Conservation (phyloP, 2,113 vertebrate genomes). For the Forbesichthys agassizii region DNA sequence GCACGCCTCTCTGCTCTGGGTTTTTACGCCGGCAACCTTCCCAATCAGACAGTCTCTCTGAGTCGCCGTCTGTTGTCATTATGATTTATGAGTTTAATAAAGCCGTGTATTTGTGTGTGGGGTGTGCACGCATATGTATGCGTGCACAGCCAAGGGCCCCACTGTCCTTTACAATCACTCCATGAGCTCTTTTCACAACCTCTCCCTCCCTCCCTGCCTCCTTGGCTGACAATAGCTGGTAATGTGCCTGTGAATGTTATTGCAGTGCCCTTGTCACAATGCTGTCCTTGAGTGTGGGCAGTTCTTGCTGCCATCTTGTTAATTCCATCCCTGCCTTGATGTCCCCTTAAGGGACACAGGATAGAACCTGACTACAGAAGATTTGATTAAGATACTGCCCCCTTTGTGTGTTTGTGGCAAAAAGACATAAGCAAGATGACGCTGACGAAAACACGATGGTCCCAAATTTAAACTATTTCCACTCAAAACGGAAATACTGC, state of each 20-base stretch:
- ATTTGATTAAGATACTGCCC: conserved; percentile 53
- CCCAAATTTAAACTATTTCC: not conserved
- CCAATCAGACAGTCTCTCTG: conserved; percentile 66
- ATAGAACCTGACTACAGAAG: conserved; percentile 56
- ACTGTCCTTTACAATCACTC: conserved; percentile 73
- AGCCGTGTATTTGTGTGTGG: conserved; percentile 45
- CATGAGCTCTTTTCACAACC: conserved; percentile 63
- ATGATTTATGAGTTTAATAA: conserved; percentile 79
- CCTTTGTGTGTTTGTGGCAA: conserved; percentile 7
- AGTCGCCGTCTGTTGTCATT: conserved; percentile 65
- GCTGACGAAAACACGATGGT: no score
- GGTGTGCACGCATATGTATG: conserved; percentile 18
- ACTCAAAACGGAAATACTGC: no score
- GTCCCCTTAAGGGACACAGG: conserved; percentile 59
- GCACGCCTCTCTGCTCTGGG: conserved; percentile 14
- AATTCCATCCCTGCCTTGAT: conserved; percentile 64
- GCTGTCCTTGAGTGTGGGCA: conserved; percentile 66
- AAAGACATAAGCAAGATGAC: no score
- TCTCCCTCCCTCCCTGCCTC: conserved; percentile 49
- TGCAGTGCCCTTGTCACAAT: conserved; percentile 69
- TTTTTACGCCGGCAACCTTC: conserved; percentile 70
- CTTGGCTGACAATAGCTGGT: conserved; percentile 69
- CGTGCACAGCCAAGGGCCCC: conserved; percentile 65
- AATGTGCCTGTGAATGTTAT: conserved; percentile 64
- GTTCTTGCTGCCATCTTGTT: conserved; percentile 67